Evolutionary conservation across 2,888 invertebrate species (phyloP), one percentile per base, ranked within the genome.

Genomic region (Agriotes lineatus): DNA sequence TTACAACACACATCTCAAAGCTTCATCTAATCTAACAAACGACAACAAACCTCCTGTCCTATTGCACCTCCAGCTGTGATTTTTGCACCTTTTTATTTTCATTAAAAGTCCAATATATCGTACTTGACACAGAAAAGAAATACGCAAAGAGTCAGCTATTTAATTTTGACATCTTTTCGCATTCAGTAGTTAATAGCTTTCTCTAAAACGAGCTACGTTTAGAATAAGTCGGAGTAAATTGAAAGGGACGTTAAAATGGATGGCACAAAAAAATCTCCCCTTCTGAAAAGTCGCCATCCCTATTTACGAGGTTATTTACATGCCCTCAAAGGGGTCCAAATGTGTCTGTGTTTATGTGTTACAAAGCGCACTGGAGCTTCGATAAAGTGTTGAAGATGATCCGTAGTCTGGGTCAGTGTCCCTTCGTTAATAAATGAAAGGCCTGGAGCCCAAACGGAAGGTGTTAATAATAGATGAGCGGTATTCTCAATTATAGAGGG

Each of bases 401-500:
- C 18, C 33, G 33, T 39, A 14, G 56, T 22, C 20, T 56, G 37
- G 56, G 56, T 56, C 56, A 56, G 56, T 56, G 56, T 56, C 56
- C 37, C 37, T 39, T 20, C 56, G 39, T 56, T 39, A 56, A 56
- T 56, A 56, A 56, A 56, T 56, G 56, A 56, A 35, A 22, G 18
- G 56, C 6, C 18, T 20, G 37, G 37, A 12, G 56, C 39, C 56
- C 56, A 56, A 56, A 18, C 56, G 56, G 39, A 39, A 56, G 14
- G 39, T 22, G 56, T 56, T 56, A 56, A 56, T 56, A 56, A 56
- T 56, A 56, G 56, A 56, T 56, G 56, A 56, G 56, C 19, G 56
- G 39, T 12, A 39, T 37, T 56, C 56, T 56, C 56, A 56, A 56
- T 56, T 56, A 56, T 56, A 37, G 56, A 56, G 39, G 39, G 20